Evolutionary conservation across 2,113 vertebrate genomes (phyloP).

Genomic region (Mellivora capensis): DNA sequence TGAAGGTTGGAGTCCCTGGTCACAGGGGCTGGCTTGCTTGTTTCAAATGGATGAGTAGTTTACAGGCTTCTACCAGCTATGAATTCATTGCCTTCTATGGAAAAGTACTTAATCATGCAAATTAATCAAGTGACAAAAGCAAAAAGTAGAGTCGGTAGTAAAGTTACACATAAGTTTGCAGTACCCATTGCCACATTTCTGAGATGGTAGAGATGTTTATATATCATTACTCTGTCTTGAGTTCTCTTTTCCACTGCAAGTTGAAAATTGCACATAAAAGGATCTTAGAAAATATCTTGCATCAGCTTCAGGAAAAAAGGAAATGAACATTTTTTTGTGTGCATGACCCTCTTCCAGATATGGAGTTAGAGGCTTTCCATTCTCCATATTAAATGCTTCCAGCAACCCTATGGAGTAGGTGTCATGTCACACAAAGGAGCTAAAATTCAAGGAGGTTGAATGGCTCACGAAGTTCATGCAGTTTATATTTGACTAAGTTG

Average conservation of each 20-base stretch:
- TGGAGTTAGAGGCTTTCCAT: neutral
- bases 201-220: neutral
- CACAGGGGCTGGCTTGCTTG: neutral
- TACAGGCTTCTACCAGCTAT: slow-evolving; percentile 34
- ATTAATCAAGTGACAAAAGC: no score
- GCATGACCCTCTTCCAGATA: neutral
- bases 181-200: neutral
- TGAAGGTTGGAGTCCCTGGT: neutral
- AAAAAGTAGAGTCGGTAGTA: neutral
- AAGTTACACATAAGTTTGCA: neutral
- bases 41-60: neutral
- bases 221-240: neutral
- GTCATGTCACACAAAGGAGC: neutral
- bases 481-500: neutral
- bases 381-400: no score
- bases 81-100: neutral
- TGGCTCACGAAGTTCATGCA: neutral
- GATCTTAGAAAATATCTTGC: neutral
- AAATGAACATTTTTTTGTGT: neutral
- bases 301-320: neutral
- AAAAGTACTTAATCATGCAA: neutral
- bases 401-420: neutral
- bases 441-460: neutral
- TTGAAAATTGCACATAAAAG: neutral
- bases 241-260: neutral